Evolutionary conservation across 2,113 vertebrate species (phyloP), one percentile per base, ranked within the genome.

Genomic region (Charadrius vociferus): DNA sequence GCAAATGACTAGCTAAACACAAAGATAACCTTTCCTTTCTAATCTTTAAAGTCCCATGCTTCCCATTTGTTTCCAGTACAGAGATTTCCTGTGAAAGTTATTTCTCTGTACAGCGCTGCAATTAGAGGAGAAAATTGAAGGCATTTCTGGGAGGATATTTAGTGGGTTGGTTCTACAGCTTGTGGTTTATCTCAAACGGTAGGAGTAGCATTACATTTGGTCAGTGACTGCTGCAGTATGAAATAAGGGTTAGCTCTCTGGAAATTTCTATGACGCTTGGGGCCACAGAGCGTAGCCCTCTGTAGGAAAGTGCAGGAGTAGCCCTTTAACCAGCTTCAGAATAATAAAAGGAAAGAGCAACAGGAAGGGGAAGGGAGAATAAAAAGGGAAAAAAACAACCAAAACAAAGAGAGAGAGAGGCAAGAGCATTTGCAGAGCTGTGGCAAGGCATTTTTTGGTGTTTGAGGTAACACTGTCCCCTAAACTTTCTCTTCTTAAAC

Each of bases 1-100:
- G 56, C 27, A 81, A 95, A 97, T 68, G 24, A 72, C 61, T 86
- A 81, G 27, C 45, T 91, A 81, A 95, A 94, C 36, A 86, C 22
- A 84, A 81, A 81, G 80, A 89, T 86, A 94, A 72, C 34, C 56
- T 39, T 41, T 86, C 34, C 29, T 68, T 9, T 81, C 70, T 87
- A 79, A 95, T 81, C 47, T 86, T 74, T 30, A 68, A 77, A 88
- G 18, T 67, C 41, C 29, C 34, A 34, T 91, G 53, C 19, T 94
- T 94, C 49, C 34, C 24, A 53, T 82, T 83, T 91, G 7, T 72
- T 91, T 92, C 58, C 65, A 92, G 62, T 37, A 63, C 43, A 91
- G 72, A 94, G 39, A 84, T 86, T 89, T 84, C 66, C 77, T 52
- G 65, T 56, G 68, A 47, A 92, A 94, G 70, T 61, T 81, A 65